These are phyloP conservation scores for Apodemia duryi DNA, from an alignment of 2,888 invertebrate genomes.

Conservation along the genomic window DNA sequence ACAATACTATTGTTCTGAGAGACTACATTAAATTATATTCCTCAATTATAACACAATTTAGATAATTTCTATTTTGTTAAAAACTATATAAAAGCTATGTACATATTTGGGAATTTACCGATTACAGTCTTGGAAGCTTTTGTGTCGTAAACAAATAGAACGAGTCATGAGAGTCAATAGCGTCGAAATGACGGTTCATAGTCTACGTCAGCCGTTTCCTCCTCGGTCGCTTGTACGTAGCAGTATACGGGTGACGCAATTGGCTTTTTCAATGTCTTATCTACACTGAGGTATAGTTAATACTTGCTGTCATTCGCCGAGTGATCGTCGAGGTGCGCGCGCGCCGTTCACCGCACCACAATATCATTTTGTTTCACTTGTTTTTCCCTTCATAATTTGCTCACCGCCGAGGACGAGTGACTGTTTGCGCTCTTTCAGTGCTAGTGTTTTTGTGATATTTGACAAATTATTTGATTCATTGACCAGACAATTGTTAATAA, in stretches of 20 bases:
- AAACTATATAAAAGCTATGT: background rate
- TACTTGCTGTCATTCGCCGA: constrained; percentile 64
- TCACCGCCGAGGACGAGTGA: constrained; percentile 70
- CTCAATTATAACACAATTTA: background rate
- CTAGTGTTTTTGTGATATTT: constrained; percentile 67
- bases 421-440: constrained; percentile 65
- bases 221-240: constrained; percentile 65
- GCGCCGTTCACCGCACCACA: constrained; percentile 47
- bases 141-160: constrained; percentile 53
- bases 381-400: constrained; percentile 57
- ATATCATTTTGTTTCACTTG: constrained; percentile 65
- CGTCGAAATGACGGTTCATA: constrained; percentile 64
- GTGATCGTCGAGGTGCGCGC: constrained; percentile 69
- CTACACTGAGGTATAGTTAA: constrained; percentile 62
- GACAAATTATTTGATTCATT: constrained; percentile 46
- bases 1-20: background rate
- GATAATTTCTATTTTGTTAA: background rate
- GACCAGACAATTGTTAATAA: constrained; percentile 46
- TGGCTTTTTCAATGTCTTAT: constrained; percentile 79
- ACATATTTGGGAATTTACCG: constrained; percentile 21
- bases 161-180: constrained; percentile 56
- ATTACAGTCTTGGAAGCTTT: constrained; percentile 36
- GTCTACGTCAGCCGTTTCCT: constrained; percentile 72
- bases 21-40: background rate
- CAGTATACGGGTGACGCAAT: constrained; percentile 73